These are phyloP conservation scores for Dolichoris vasculosae DNA, from an alignment of 1,140 invertebrate species.

Conservation along the genomic window DNA sequence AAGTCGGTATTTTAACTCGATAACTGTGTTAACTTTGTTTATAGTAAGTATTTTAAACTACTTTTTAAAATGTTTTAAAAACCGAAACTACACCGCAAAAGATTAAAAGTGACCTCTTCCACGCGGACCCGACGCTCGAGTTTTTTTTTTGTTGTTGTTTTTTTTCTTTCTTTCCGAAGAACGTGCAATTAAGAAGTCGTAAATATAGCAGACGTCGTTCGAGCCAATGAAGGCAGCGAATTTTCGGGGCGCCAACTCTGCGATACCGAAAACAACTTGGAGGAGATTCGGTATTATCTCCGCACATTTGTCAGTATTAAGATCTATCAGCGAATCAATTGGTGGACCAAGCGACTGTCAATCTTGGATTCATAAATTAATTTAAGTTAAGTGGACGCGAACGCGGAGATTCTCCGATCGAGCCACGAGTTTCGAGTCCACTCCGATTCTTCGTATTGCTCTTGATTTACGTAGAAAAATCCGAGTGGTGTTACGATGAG, in stretches of 20 bases:
- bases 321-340: background rate
- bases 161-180: background rate
- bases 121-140: background rate
- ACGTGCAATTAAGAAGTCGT: background rate
- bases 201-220: background rate
- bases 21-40: too few species aligned
- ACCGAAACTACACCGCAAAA: background rate
- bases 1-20: too few species aligned
- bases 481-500: background rate
- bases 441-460: background rate
- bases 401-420: background rate
- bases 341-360: background rate
- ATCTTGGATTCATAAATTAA: constrained; percentile 7
- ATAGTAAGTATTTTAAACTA: too few species aligned
- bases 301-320: constrained; percentile 6
- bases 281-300: background rate
- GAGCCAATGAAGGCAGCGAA: background rate
- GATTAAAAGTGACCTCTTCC: background rate
- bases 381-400: background rate
- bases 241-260: background rate
- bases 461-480: background rate
- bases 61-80: too few species aligned
- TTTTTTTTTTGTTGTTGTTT: too few species aligned
- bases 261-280: background rate
- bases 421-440: background rate